Base-by-base conservation (phyloP, 2,113 vertebrate genomes). In the Zosterops lateralis region DNA sequence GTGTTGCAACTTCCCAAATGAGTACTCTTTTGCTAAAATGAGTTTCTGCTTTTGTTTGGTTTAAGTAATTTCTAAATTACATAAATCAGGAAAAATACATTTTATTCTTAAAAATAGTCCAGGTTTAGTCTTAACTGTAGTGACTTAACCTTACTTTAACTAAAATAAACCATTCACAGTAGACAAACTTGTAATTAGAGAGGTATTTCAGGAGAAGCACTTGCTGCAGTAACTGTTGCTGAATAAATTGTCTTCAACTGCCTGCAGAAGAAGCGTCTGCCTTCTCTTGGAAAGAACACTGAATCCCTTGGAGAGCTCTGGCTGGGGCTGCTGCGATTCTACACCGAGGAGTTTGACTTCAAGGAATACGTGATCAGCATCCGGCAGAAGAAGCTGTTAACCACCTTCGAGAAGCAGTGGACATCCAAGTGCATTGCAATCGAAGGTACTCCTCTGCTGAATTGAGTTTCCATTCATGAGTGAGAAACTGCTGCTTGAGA, bases 261-360 rank as follows among this genome's bases (percentile, higher is more conserved):
- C 58, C 9, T 88, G 10, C 97, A 99, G 99, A 98, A 98, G 65
- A 98, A 97, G 54, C 98, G 98, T 70, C 97, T 98, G 62, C 98
- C 98, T 6, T 98, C 98, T 67, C 98, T 98, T 93, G 98, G 98
- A 54, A 98, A 98, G 75, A 99, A 99, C 95, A 97, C 96, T 2
- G 99, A 99, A 89, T 98, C 99, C 1, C 98, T 99, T 53, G 99
- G 99, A 10, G 99, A 99, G 82, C 98, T 99, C 51, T 99, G 99
- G 99, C 93, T 99, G 60, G 99, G 99, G 22, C 96, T 99, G 50
- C 98, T 99, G 91, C 98, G 99, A 29, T 99, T 99, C 94, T 99
- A 99, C 97, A 99, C 99, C 0, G 99, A 99, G 89, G 99, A 99
- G n/a, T 99, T 99, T 91, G 99, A 99, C 97, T 99, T 99, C 94